phyloP scores from a whole-genome alignment of 2,113 vertebrate genomes.

The Carassius carassius region DNA sequence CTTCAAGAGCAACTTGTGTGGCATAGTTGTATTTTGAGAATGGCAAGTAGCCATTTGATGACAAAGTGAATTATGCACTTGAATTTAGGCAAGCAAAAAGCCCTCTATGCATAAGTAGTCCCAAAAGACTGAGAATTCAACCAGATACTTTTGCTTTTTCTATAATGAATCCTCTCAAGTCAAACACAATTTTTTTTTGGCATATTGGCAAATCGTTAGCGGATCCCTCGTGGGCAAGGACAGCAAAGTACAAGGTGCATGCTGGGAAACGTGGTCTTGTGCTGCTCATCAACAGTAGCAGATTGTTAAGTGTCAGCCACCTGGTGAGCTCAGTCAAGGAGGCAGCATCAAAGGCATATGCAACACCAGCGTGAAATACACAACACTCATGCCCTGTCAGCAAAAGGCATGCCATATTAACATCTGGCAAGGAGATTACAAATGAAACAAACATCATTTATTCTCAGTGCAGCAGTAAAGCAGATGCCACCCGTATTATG shows the following conservation, averaged over 20 bases:
- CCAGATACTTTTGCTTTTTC: neutral
- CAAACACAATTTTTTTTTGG: neutral
- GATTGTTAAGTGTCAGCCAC: slow-evolving; percentile 68
- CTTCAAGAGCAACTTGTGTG: neutral
- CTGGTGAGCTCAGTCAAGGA: slow-evolving; percentile 64
- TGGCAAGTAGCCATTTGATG: neutral
- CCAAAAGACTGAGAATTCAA: neutral
- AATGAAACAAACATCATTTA: slow-evolving; percentile 45
- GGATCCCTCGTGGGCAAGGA: slow-evolving; percentile 57
- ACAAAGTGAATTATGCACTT: neutral
- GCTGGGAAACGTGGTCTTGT: slow-evolving; percentile 55
- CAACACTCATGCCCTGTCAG: slow-evolving; percentile 59
- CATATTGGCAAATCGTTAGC: slow-evolving; percentile 61
- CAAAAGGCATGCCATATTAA: slow-evolving; percentile 41
- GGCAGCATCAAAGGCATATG: slow-evolving; percentile 65
- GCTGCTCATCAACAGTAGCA: slow-evolving; percentile 50
- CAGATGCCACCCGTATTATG: slow-evolving; percentile 34
- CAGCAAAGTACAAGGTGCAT: slow-evolving; percentile 56
- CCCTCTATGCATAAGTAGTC: neutral
- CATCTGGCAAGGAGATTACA: slow-evolving; percentile 58
- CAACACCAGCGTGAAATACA: slow-evolving; percentile 54
- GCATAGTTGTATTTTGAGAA: neutral
- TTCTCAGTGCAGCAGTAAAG: slow-evolving; percentile 31
- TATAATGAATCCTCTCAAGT: neutral
- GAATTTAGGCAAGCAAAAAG: slow-evolving; percentile 4